Evolutionary conservation across 2,113 vertebrate genomes (phyloP).

Genomic region (Percina caprodes): DNA sequence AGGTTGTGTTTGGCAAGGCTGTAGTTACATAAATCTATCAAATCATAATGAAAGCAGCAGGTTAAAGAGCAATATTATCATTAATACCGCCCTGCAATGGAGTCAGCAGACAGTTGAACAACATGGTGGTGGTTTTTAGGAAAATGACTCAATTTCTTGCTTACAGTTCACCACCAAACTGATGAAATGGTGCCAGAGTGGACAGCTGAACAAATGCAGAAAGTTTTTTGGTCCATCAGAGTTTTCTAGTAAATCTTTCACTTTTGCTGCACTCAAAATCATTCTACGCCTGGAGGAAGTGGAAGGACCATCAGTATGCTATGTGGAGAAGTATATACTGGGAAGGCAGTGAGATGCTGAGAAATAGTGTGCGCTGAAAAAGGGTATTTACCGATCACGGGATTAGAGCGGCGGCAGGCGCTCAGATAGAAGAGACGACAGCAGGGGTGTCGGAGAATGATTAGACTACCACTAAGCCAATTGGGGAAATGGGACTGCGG

Average conservation of each 20-base stretch:
- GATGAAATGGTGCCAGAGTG: neutral
- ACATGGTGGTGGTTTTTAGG: neutral
- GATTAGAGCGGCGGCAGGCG: slow-evolving; percentile 75
- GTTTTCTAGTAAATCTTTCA: slow-evolving; percentile 30
- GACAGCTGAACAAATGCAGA: slow-evolving; percentile 6
- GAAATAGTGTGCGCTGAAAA: slow-evolving; percentile 52
- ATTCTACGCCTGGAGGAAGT: slow-evolving; percentile 29
- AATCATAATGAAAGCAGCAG: slow-evolving; percentile 8
- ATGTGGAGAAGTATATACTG: slow-evolving; percentile 34
- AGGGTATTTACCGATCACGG: slow-evolving; percentile 80
- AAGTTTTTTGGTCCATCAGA: neutral
- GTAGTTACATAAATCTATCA: slow-evolving; percentile 23
- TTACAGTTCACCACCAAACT: neutral
- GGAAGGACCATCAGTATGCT: slow-evolving; percentile 49
- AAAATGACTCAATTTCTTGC: neutral
- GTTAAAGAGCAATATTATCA: slow-evolving; percentile 10
- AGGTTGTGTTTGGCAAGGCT: slow-evolving; percentile 28
- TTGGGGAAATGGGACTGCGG: slow-evolving; percentile 71
- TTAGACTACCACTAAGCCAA: slow-evolving; percentile 82
- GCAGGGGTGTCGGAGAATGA: slow-evolving; percentile 78
- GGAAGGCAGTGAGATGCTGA: slow-evolving; percentile 41
- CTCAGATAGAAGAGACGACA: slow-evolving; percentile 70
- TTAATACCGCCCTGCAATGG: too few species aligned
- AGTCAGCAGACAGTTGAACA: neutral
- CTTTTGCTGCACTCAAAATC: slow-evolving; percentile 35